Evolutionary conservation across 2,113 vertebrate genomes (phyloP).

Genomic region (Ceratotherium simum): DNA sequence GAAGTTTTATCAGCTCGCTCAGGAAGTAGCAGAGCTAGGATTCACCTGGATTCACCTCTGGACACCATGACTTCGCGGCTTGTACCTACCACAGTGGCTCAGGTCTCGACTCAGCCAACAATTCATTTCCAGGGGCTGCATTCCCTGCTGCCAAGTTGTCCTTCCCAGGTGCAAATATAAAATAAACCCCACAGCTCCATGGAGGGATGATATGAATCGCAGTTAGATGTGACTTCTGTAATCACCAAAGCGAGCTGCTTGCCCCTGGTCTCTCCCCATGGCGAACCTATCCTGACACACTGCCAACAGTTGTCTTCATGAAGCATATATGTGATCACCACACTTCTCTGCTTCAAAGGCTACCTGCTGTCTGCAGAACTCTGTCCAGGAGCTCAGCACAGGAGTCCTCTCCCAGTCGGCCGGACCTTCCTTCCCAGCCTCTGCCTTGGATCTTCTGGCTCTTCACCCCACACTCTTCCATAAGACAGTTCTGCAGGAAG

Average conservation of each 20-base stretch:
- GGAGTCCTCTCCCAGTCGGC: not conserved
- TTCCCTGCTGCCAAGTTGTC: not conserved
- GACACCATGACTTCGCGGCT: not conserved
- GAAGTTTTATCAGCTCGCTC: not conserved
- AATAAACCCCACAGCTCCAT: not conserved
- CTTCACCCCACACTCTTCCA: not conserved
- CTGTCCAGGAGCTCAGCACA: not conserved
- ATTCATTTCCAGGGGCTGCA: not conserved
- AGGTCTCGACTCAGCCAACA: not conserved
- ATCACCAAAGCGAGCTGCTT: not conserved
- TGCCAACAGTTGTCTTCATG: constrained; percentile 11
- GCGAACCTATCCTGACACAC: not conserved
- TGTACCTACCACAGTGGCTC: not conserved
- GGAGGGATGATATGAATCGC: not conserved
- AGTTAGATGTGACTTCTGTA: not conserved
- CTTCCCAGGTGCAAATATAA: not conserved
- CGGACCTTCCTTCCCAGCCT: not conserved
- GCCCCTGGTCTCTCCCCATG: not conserved
- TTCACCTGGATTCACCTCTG: not conserved
- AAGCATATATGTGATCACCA: not conserved
- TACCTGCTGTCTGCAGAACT: constrained; percentile 32
- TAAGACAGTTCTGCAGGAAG: not conserved
- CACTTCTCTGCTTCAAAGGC: constrained; percentile 16
- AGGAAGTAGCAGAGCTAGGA: not conserved
- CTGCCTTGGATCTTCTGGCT: not conserved